Evolutionary conservation across 2,888 invertebrate species (phyloP), one percentile per base, ranked within the genome.

Genomic region (Trichacis sp.): DNA sequence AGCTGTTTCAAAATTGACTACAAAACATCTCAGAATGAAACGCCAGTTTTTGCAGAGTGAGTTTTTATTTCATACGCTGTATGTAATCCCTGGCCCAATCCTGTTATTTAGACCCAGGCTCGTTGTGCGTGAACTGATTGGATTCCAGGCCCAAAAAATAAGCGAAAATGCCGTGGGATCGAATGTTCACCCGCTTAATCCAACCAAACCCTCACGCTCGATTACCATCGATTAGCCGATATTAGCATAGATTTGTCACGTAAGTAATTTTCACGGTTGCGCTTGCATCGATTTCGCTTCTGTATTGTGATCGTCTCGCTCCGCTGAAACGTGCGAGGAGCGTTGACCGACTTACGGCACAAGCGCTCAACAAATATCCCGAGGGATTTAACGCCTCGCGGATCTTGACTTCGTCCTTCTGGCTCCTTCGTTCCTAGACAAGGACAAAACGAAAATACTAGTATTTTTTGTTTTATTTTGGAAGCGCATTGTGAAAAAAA

Each of bases 331-430:
- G 58, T 68, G 48, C 65, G 62, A 68, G 73, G 72, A 73, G 47
- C 60, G 75, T 77, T 79, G 80, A 77, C 77, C 77, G 81, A 81
- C 78, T 82, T 78, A 40, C 24, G 24, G 77, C 56, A 69, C 65
- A 63, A 73, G 65, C 71, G 71, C 72, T 51, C 63, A 70, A 30
- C 76, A 71, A 73, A 73, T 75, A 72, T 75, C 78, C 76, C 73
- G 62, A 60, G 74, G 80, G 82, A 80, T 82, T 82, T 82, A 81
- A 82, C 82, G 81, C 81, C 78, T 79, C 80, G 80, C 70, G 73
- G 76, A 68, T 71, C 68, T 67, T 65, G 56, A 69, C 70, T 68
- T 59, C 54, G 49, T 50, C 64, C 70, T 67, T 58, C 55, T 56
- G 59, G 52, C 59, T 38, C 17, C 1, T 56, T 20, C 40, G 42